Conservation (phyloP, 1,140 invertebrate genomes). For the Laupala kohalensis region DNA sequence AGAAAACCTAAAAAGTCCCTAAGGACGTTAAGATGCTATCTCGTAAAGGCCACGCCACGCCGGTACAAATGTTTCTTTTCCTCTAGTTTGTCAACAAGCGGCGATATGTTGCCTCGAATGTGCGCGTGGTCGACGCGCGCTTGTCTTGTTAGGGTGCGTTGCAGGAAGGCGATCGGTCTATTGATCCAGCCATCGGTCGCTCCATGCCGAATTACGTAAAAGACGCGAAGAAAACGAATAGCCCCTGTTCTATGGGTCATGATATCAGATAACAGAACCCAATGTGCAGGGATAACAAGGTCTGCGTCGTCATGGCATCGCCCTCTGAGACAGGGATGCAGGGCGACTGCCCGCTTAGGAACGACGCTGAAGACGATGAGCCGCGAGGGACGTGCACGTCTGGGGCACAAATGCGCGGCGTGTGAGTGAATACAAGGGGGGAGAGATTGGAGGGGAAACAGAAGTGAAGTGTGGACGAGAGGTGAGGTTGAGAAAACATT, state of each 20-base stretch:
- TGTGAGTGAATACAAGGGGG: too few species aligned
- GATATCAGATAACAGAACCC: background rate
- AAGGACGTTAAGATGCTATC: background rate
- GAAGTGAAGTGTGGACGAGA: too few species aligned
- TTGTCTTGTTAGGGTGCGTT: background rate
- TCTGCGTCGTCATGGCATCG: background rate
- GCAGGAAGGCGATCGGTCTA: background rate
- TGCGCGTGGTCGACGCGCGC: background rate
- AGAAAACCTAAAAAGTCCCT: background rate
- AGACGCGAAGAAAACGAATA: background rate
- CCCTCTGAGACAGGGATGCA: too few species aligned
- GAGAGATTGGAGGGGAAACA: too few species aligned
- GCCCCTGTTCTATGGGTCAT: background rate
- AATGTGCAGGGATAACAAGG: background rate
- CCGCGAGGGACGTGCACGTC: too few species aligned
- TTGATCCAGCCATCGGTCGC: background rate
- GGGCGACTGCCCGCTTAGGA: too few species aligned
- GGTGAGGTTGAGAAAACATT: too few species aligned
- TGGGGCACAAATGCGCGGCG: too few species aligned
- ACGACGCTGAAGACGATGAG: too few species aligned
- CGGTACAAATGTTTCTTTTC: background rate
- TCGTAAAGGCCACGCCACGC: background rate
- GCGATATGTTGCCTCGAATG: background rate
- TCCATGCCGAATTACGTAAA: background rate
- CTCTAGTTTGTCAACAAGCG: background rate